Percentiles rank a stretch among this genome's conserved stretches.
These are phyloP conservation scores for Halcyon chelicuti DNA, from an alignment of 2,797 vertebrate species.

Conservation along the genomic window DNA sequence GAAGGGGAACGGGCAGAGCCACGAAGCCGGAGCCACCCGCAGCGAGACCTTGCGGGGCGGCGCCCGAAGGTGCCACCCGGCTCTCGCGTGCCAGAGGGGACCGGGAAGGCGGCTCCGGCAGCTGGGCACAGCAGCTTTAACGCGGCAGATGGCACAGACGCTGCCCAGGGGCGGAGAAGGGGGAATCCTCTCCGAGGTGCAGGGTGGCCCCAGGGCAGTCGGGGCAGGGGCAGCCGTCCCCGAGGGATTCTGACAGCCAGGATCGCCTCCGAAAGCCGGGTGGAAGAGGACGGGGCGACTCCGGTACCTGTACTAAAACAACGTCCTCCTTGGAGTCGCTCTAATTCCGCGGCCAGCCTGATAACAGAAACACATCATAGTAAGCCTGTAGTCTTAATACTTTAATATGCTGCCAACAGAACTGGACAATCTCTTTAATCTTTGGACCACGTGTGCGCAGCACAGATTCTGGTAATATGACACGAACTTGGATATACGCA, in stretches of 20 bases:
- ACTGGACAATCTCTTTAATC: conserved; percentile 70
- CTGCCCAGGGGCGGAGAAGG: not conserved
- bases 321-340: not conserved
- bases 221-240: not conserved
- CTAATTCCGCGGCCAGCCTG: not conserved
- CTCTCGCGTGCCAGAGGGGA: not conserved
- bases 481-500: not conserved
- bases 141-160: not conserved
- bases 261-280: not conserved
- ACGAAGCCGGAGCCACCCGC: accelerated
- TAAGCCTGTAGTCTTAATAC: conserved; percentile 45
- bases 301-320: not conserved
- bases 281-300: not conserved
- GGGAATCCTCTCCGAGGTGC: not conserved
- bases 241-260: not conserved
- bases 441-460: conserved; percentile 36
- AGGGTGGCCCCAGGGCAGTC: not conserved
- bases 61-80: not conserved
- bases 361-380: not conserved
- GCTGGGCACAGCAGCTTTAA: not conserved
- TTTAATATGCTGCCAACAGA: conserved; percentile 69
- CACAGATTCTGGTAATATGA: conserved; percentile 32
- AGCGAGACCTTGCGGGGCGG: not conserved
- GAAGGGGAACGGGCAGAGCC: not conserved
- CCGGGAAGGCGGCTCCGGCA: not conserved